Percentiles rank a stretch among this genome's conserved stretches.
phyloP scores from a whole-genome alignment of 2,888 invertebrate genomes.

The Protodeltote pygarga region DNA sequence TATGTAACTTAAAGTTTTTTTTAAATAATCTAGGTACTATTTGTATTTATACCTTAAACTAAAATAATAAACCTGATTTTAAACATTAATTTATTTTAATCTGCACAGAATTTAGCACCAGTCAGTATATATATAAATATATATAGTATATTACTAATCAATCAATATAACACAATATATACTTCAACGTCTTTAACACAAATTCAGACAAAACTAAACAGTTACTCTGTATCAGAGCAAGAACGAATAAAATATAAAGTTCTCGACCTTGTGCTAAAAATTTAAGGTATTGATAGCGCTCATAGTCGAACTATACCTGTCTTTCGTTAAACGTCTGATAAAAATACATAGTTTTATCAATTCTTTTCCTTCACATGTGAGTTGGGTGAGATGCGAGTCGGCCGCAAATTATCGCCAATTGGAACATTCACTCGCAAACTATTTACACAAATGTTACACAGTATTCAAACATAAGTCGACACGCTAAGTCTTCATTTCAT shows the following conservation, averaged over 20 bases:
- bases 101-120: no score
- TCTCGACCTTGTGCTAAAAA: background rate
- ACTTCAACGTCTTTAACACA: no score
- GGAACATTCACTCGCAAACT: constrained; percentile 17
- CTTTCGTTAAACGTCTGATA: constrained; percentile 10
- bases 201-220: no score
- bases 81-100: no score
- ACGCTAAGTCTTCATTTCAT: background rate
- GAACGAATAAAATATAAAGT: background rate
- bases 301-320: background rate
- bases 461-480: constrained; percentile 5
- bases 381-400: constrained; percentile 12
- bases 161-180: no score
- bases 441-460: constrained; percentile 34
- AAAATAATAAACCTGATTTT: no score
- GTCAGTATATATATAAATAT: no score
- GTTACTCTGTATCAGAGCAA: background rate
- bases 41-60: no score
- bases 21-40: no score
- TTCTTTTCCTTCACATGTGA: constrained; percentile 34
- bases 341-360: constrained; percentile 12
- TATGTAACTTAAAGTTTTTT: no score
- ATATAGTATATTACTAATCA: no score
- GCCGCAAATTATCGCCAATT: constrained; percentile 20
- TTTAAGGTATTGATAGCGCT: constrained; percentile 3